A percentile compares a stretch with the other conserved stretches of the same genome.
Conservation (phyloP, 2,113 vertebrate genomes). For the Bos javanicus region DNA sequence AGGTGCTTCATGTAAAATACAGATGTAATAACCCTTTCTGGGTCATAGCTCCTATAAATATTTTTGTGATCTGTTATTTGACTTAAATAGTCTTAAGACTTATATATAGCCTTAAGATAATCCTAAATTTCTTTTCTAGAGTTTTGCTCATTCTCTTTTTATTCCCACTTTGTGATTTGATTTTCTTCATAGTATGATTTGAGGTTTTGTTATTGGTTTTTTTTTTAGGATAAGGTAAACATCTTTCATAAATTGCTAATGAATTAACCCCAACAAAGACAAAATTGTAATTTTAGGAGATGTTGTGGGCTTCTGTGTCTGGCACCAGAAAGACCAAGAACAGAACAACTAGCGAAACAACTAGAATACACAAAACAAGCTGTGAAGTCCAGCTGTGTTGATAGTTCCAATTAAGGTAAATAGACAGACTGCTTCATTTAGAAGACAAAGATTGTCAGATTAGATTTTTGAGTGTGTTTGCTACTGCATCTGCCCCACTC, state of each 20-base stretch:
- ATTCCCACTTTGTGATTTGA: not conserved
- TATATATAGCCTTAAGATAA: not conserved
- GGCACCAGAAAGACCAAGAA: not conserved
- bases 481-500: not conserved
- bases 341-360: not conserved
- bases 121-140: not conserved
- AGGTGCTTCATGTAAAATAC: not conserved
- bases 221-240: not conserved
- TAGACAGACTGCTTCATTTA: not conserved
- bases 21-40: not conserved
- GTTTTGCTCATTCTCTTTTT: not conserved
- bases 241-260: not conserved
- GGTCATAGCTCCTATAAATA: not conserved
- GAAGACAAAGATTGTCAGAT: not conserved
- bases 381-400: not conserved
- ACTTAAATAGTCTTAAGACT: not conserved
- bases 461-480: not conserved
- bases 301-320: not conserved
- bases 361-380: not conserved
- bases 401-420: not conserved
- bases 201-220: not conserved
- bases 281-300: not conserved
- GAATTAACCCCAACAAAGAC: not conserved
- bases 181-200: not conserved
- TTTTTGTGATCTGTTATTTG: not conserved